Base-by-base conservation (phyloP, 2,797 vertebrate genomes). In the Heliangelus exortis region DNA sequence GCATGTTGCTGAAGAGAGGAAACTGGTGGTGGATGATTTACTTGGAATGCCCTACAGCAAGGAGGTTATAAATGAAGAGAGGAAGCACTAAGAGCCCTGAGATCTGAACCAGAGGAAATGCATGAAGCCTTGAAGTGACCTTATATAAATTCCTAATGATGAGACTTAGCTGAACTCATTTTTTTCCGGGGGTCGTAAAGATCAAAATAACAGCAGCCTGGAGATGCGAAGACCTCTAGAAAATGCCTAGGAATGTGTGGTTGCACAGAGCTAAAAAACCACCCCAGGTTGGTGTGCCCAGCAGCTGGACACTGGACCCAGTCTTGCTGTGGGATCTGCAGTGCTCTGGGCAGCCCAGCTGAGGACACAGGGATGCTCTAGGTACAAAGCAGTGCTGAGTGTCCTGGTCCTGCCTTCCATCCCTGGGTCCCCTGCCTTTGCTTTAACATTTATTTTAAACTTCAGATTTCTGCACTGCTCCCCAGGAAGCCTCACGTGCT, bases 11-110 rank as follows among this genome's bases (percentile, higher is more conserved):
- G 75, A 55, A 87, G 92, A 95, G 94, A 91, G 96, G 95, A 96
- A 96, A 39, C 96, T 72, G 62, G 50, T 87, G 62, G 92, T 96
- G 78, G 95, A 96, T 96, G 73, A 96, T 96, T 95, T 94, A 96
- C 93, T 94, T n/a, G 19, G 62, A 90, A 92, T 95, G 87, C 95
- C 96, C 94, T 89, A 12, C 81, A 90, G 96, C 95, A 41, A 77
- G 0, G 0, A 25, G 68, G 72, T 93, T 95, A 78, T 92, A 93
- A 87, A 88, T 93, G 92, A 91, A 59, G 86, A 84, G 47, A 87
- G 93, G 87, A 92, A 96, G 36, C 93, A 92, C 81, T 58, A 75
- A 62, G 69, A 95, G 75, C 68, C 12, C 77, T 29, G 65, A 85
- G 89, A 95, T 90, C 78, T 69, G 78, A 94, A 90, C 84, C 26